phyloP scores from a whole-genome alignment of 1,140 invertebrate genomes.

The Drosophila chauvacae region DNA sequence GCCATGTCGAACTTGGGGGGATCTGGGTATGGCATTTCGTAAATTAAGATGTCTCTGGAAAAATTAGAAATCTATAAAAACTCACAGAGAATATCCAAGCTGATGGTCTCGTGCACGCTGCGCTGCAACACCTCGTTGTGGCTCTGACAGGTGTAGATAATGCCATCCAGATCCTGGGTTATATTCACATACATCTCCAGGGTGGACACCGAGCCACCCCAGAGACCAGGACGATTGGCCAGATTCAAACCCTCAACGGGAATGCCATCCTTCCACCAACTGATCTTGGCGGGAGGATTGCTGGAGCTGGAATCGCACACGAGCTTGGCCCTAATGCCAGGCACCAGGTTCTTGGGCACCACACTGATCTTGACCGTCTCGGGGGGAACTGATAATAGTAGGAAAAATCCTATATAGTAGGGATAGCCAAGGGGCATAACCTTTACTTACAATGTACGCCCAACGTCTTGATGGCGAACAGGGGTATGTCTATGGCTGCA shows the following conservation, averaged over 20 bases:
- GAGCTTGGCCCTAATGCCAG: constrained; percentile 90
- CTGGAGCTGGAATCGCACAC: constrained; percentile 95
- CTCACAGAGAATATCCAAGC: constrained; percentile 95
- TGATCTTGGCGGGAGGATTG: constrained; percentile 95
- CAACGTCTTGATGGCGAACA: constrained; percentile 92
- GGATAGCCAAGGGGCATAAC: rapidly evolving
- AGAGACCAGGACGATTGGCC: constrained; percentile 89
- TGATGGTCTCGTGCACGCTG: constrained; percentile 94
- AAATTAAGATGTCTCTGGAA: not conserved
- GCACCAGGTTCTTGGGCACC: constrained; percentile 90
- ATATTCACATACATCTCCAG: constrained; percentile 93
- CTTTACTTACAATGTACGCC: constrained; percentile 95
- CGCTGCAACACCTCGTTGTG: constrained; percentile 92
- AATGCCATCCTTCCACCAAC: constrained; percentile 95
- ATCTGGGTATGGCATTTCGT: constrained; percentile 85
- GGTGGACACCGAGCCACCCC: constrained; percentile 92
- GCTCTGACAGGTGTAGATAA: constrained; percentile 96
- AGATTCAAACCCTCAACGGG: constrained; percentile 90
- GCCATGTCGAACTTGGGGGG: constrained; percentile 89
- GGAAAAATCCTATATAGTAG: constrained; percentile 12
- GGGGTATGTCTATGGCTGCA: constrained; percentile 93
- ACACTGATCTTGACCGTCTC: constrained; percentile 92
- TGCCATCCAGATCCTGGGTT: constrained; percentile 93
- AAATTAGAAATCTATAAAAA: constrained; percentile 55
- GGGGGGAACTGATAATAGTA: constrained; percentile 90